Base-by-base conservation (phyloP, 2,888 invertebrate genomes). In the Meganola albula region DNA sequence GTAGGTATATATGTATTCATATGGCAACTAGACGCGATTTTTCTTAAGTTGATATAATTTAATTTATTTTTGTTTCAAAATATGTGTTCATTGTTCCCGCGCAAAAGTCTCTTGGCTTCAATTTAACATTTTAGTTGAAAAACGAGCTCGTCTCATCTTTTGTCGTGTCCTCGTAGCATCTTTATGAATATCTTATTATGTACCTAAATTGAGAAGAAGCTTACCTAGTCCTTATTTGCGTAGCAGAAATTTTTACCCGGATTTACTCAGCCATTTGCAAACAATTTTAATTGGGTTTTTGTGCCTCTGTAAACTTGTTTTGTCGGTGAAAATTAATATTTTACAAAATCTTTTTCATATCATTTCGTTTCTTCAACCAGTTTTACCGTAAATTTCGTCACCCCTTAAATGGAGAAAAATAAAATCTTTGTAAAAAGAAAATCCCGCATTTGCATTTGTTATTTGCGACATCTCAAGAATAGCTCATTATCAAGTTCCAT, bases 241-340 rank as follows among this genome's bases (percentile, higher is more conserved):
- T 65, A 67, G 62, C 62, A 62, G 63, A 55, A 68, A 72, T 75
- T 77, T 77, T 76, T 79, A 55, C 63, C 62, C 56, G 63, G 73
- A 66, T 78, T 78, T 76, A 73, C 66, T 67, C 71, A 74, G 69
- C 64, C 69, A 72, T 75, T 77, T 57, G 76, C 78, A 80, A 79
- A 80, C 75, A 82, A 76, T 79, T 80, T 79, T 78, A 82, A 82
- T 82, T 80, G 73, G 72, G 70, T 74, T 76, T 75, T 76, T 75
- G 68, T 71, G 57, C 71, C 69, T 72, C 53, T 63, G 55, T 66
- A 75, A 75, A 77, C 67, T 74, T 76, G 62, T 70, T 66, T 68
- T 63, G 64, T 64, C 58, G 55, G 54, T 50, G 45, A 63, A 62
- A 72, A 62, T 58, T 60, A 51, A 63, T 63, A 63, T 65, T 65